phyloP scores from a whole-genome alignment of 2,113 vertebrate genomes.

The Leptodactylus fuscus region DNA sequence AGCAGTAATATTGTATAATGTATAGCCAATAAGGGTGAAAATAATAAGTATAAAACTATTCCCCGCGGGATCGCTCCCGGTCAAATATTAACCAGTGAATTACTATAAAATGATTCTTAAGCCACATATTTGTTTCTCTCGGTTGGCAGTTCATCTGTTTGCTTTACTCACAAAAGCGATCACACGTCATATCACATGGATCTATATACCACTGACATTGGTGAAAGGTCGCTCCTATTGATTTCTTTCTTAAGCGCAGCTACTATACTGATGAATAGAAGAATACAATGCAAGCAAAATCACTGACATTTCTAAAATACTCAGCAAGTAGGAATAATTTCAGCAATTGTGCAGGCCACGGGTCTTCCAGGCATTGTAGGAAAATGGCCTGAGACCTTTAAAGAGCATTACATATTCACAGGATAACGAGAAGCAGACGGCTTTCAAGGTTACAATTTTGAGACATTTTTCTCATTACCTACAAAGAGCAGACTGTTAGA shows the following conservation, averaged over 20 bases:
- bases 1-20: too few relatives aligned
- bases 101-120: slow-evolving; percentile 56
- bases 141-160: slow-evolving; percentile 33
- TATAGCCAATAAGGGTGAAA: slow-evolving; percentile 29
- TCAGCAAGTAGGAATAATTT: slow-evolving; percentile 9
- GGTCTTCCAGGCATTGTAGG: not conserved
- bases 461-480: not conserved
- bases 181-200: slow-evolving; percentile 43
- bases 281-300: slow-evolving; percentile 39
- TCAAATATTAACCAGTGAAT: slow-evolving; percentile 53
- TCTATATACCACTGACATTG: slow-evolving; percentile 49
- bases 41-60: slow-evolving; percentile 8
- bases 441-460: not conserved
- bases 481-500: too few relatives aligned
- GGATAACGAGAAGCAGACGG: not conserved
- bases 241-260: slow-evolving; percentile 28
- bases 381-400: not conserved
- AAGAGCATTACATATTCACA: not conserved
- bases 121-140: slow-evolving; percentile 53
- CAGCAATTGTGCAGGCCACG: not conserved
- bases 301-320: slow-evolving; percentile 47
- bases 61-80: not conserved
- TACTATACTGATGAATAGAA: slow-evolving; percentile 16
- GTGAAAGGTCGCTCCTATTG: slow-evolving; percentile 51
- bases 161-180: slow-evolving; percentile 51